Conservation (phyloP, 1,140 invertebrate species). For the Helicoverpa zea region DNA sequence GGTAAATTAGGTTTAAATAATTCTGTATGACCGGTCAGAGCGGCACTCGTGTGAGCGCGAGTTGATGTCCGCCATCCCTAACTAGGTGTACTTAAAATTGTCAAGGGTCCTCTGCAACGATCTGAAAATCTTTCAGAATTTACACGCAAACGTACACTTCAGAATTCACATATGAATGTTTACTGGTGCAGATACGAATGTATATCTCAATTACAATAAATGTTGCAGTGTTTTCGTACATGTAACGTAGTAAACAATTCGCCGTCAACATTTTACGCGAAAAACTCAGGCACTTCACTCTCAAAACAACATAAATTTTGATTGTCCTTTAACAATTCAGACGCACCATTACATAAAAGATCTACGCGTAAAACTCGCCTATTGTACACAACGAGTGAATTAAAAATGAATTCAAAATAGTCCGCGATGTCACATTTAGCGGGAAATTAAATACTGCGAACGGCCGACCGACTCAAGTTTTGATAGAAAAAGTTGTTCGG, state of each 20-base stretch:
- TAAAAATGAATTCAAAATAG: constrained; percentile 51
- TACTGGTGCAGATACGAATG: too few relatives aligned
- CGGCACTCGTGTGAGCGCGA: too few relatives aligned
- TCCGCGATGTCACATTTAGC: constrained; percentile 50
- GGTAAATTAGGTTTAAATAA: too few relatives aligned
- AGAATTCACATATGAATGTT: too few relatives aligned
- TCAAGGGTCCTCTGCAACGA: too few relatives aligned
- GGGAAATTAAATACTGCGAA: constrained; percentile 55
- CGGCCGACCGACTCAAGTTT: constrained; percentile 51
- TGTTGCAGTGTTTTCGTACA: background rate
- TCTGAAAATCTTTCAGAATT: too few relatives aligned
- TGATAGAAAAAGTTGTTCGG: constrained; percentile 59
- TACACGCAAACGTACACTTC: too few relatives aligned
- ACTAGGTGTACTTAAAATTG: too few relatives aligned
- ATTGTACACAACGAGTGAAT: constrained; percentile 27
- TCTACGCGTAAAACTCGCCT: constrained; percentile 8
- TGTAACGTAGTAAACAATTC: background rate
- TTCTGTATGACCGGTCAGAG: too few relatives aligned
- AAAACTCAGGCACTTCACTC: background rate
- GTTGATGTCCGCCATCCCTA: too few relatives aligned
- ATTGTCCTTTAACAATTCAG: background rate
- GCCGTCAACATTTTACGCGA: background rate
- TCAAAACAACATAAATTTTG: constrained; percentile 9
- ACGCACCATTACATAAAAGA: constrained; percentile 16
- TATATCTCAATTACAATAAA: too few relatives aligned